phyloP scores from a whole-genome alignment of 2,113 vertebrate species.

The Phodopus roborovskii region DNA sequence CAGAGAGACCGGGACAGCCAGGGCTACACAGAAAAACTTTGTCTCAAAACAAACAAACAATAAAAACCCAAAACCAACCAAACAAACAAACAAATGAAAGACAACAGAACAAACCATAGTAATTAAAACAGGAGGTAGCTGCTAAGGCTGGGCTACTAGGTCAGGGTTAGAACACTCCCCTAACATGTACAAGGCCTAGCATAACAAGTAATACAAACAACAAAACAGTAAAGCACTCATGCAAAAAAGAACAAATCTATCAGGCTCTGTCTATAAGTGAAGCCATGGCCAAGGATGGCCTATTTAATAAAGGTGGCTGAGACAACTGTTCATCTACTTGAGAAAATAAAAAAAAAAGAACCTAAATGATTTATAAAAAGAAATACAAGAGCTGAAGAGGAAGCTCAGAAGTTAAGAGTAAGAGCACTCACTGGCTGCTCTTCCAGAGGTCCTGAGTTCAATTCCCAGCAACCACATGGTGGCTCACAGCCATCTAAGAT shows the following conservation, averaged over 20 bases:
- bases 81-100: neutral
- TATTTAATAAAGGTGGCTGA: neutral
- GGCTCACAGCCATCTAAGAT: no score
- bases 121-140: neutral
- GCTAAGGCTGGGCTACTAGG: neutral
- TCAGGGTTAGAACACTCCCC: neutral
- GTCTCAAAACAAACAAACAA: neutral
- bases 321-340: neutral
- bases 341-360: conserved; percentile 53
- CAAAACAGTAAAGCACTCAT: neutral
- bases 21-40: neutral
- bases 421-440: no score
- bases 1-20: no score
- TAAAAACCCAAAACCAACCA: neutral
- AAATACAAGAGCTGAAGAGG: neutral
- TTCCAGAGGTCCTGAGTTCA: no score
- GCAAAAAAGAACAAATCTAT: conserved; percentile 16
- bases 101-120: neutral
- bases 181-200: neutral
- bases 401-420: no score
- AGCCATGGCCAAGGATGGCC: neutral
- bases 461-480: no score
- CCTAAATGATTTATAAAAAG: neutral
- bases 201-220: neutral
- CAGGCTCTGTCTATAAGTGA: neutral